phyloP scores from a whole-genome alignment of 2,888 invertebrate species.

The Uloborus plumipes region DNA sequence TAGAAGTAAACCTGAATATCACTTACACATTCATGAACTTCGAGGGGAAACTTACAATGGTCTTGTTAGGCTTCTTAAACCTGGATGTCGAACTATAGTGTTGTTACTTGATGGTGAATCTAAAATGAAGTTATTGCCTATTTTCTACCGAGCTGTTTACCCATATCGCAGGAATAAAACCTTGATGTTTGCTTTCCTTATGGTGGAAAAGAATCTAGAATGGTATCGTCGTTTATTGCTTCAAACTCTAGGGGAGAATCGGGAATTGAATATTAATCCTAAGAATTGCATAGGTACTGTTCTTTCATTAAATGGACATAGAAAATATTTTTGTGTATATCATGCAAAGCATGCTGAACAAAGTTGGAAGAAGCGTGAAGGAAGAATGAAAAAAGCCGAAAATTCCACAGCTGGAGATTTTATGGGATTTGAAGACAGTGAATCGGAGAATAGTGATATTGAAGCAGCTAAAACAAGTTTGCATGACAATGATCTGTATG shows the following conservation, averaged over 20 bases:
- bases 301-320: constrained; percentile 93
- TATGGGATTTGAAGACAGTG: constrained; percentile 82
- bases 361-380: constrained; percentile 13
- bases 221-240: constrained; percentile 95
- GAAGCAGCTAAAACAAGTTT: constrained; percentile 69
- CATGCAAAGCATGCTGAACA: constrained; percentile 84
- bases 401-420: constrained; percentile 75
- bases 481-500: constrained; percentile 63
- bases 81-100: constrained; percentile 94
- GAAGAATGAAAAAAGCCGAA: constrained; percentile 21
- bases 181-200: constrained; percentile 92
- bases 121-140: constrained; percentile 86
- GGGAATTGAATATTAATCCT: constrained; percentile 90
- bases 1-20: constrained; percentile 65
- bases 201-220: constrained; percentile 89
- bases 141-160: constrained; percentile 94
- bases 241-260: constrained; percentile 85
- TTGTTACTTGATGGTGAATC: constrained; percentile 90
- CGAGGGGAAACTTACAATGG: constrained; percentile 96
- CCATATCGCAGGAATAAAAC: constrained; percentile 98
- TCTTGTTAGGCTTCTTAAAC: constrained; percentile 89
- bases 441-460: constrained; percentile 71
- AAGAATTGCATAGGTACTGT: constrained; percentile 95
- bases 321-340: constrained; percentile 98
- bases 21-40: constrained; percentile 87